Evolutionary conservation across 2,113 vertebrate species (phyloP), one percentile per base, ranked within the genome.

Genomic region (Rutilus rutilus): DNA sequence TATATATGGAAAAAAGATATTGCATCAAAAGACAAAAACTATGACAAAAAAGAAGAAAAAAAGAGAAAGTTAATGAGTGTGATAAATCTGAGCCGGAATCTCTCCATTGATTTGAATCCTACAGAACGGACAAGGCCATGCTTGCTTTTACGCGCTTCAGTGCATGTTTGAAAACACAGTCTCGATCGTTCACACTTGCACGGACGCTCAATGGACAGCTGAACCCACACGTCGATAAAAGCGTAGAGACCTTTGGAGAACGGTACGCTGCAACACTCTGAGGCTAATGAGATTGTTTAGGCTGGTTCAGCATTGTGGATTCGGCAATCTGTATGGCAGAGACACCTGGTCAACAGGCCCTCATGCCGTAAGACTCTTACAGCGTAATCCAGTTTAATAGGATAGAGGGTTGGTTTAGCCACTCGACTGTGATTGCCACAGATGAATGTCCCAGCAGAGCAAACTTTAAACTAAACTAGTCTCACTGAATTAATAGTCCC

Each of bases 301-400:
- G 67, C 57, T 67, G 59, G 57, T 62, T 64, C 45, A 62, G 52
- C 27, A 39, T 30, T 62, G 45, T 52, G 39, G 47, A 52, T 59
- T 78, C 30, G 21, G 4, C 39, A 62, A 30, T 86, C 77, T 76
- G 84, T 60, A 78, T 57, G 69, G 69, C 85, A 78, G 88, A 91
- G 88, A 87, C 87, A 91, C 89, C 90, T 87, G 91, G 90, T 59
- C 69, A 77, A 85, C 88, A 85, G 79, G 75, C 87, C 86, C 64
- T 89, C 74, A 82, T 84, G 57, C 85, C 90, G 73, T 93, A 94
- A 94, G 92, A 85, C 89, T 93, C 92, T 94, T 94, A 94, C 50
- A 75, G 82, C 62, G 79, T 93, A 95, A 95, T 94, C 94, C 89
- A 8, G 83, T 87, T 78, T 94, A 94, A 94, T 90, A 88, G 92